phyloP scores from a whole-genome alignment of 2,888 invertebrate genomes.

The Miltochrista miniata region DNA sequence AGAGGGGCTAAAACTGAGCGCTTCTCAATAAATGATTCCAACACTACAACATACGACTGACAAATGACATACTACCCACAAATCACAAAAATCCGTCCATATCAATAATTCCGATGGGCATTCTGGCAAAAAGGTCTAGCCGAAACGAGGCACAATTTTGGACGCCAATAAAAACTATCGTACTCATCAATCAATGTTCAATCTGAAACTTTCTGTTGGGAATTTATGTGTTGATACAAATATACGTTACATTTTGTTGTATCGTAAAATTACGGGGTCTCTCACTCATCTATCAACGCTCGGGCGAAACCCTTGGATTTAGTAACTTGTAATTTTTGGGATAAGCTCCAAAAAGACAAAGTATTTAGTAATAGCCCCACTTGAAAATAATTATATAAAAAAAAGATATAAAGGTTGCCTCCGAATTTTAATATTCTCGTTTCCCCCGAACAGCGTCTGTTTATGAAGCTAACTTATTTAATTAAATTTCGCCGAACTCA shows the following conservation, averaged over 20 bases:
- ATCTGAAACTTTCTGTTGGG: slow-evolving; percentile 11
- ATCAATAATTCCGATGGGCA: not conserved
- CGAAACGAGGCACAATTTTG: slow-evolving; percentile 3
- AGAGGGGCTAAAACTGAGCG: too few relatives aligned
- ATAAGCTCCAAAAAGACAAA: too few relatives aligned
- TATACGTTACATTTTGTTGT: not conserved
- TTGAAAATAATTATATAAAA: too few relatives aligned
- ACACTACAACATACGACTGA: not conserved
- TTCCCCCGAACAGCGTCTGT: not conserved
- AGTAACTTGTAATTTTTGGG: too few relatives aligned
- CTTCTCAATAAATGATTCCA: not conserved
- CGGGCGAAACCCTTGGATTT: too few relatives aligned
- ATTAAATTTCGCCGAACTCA: slow-evolving; percentile 4
- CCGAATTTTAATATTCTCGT: too few relatives aligned
- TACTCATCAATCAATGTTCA: slow-evolving; percentile 11
- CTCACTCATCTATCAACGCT: too few relatives aligned
- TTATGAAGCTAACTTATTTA: slow-evolving; percentile 3
- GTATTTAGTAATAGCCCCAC: too few relatives aligned
- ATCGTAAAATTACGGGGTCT: too few relatives aligned
- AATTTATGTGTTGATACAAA: slow-evolving; percentile 14
- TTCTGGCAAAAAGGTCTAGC: not conserved
- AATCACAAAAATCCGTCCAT: not conserved
- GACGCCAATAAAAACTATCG: slow-evolving; percentile 10
- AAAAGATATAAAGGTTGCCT: too few relatives aligned
- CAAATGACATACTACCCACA: not conserved